Conservation (phyloP, 2,113 vertebrate genomes). For the Oreochromis spilurus region DNA sequence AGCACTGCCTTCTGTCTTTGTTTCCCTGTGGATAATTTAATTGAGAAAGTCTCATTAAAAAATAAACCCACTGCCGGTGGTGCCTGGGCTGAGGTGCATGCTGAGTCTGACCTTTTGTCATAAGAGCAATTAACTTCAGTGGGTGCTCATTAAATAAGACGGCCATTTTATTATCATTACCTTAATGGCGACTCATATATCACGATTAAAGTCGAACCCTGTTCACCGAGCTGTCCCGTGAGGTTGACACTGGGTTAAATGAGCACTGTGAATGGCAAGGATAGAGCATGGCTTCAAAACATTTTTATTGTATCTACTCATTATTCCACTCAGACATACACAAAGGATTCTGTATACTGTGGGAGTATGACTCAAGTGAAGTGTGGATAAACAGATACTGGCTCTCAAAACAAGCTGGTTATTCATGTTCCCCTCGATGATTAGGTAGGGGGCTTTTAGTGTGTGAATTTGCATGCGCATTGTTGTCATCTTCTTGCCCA, state of each 20-base stretch:
- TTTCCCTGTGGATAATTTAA: constrained; percentile 49
- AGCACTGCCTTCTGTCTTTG: constrained; percentile 9
- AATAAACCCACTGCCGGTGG: neutral
- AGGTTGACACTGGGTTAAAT: neutral
- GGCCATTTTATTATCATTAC: constrained; percentile 45
- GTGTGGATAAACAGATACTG: constrained; percentile 8
- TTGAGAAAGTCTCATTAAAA: constrained; percentile 52
- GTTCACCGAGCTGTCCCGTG: neutral
- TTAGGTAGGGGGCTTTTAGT: neutral
- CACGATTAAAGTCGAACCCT: constrained; percentile 1
- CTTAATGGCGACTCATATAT: constrained; percentile 35
- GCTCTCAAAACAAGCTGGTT: neutral
- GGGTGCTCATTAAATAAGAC: constrained; percentile 42
- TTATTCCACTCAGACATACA: constrained; percentile 4
- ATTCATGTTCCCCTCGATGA: neutral
- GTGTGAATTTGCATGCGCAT: neutral
- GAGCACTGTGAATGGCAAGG: neutral
- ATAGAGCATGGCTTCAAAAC: neutral
- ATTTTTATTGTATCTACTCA: neutral
- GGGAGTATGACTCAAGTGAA: neutral
- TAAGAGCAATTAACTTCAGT: constrained; percentile 50
- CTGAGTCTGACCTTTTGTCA: constrained; percentile 57
- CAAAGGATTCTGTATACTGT: neutral
- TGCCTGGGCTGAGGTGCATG: constrained; percentile 9
- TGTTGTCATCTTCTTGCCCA: neutral